Conservation (phyloP, 2,797 vertebrate species). For the Vireo griseus region DNA sequence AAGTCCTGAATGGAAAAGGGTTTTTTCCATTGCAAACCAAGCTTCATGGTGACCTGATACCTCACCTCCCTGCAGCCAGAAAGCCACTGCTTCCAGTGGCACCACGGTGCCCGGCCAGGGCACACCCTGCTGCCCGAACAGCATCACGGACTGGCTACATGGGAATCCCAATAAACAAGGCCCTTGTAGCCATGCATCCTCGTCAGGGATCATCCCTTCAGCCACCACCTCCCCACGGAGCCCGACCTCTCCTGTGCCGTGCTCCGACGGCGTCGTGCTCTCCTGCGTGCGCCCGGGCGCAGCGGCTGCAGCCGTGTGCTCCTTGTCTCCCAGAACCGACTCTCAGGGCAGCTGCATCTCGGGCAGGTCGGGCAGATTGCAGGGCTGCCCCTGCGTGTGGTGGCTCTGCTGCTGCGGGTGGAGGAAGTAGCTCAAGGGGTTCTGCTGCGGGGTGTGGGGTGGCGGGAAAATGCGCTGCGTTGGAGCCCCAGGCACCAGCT, state of each 20-base stretch:
- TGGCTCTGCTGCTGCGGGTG: conserved; percentile 78
- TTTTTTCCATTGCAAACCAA: not conserved
- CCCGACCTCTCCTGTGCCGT: fast-evolving
- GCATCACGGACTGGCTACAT: fast-evolving
- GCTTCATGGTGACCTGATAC: not conserved
- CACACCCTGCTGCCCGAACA: not conserved
- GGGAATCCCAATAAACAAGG: not conserved
- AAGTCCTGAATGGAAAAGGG: not conserved
- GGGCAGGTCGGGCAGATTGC: conserved; percentile 79
- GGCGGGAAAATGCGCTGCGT: conserved; percentile 76
- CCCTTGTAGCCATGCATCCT: not conserved
- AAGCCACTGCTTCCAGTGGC: not conserved
- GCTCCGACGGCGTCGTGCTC: fast-evolving
- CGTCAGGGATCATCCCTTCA: not conserved
- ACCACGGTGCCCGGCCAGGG: not conserved
- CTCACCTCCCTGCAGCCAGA: not conserved
- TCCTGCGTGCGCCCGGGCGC: fast-evolving
- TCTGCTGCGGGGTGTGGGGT: conserved; percentile 71
- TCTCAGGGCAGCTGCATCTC: conserved; percentile 83
- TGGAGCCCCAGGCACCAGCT: conserved; percentile 70
- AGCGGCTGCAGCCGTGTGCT: not conserved
- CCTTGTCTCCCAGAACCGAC: not conserved
- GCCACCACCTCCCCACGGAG: not conserved
- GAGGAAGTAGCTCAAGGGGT: conserved; percentile 78
- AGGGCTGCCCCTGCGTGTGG: conserved; percentile 75